Percentiles rank a stretch among this genome's conserved stretches.
These are phyloP conservation scores for Pluvialis apricaria DNA, from an alignment of 2,113 vertebrate genomes.

Conservation along the genomic window DNA sequence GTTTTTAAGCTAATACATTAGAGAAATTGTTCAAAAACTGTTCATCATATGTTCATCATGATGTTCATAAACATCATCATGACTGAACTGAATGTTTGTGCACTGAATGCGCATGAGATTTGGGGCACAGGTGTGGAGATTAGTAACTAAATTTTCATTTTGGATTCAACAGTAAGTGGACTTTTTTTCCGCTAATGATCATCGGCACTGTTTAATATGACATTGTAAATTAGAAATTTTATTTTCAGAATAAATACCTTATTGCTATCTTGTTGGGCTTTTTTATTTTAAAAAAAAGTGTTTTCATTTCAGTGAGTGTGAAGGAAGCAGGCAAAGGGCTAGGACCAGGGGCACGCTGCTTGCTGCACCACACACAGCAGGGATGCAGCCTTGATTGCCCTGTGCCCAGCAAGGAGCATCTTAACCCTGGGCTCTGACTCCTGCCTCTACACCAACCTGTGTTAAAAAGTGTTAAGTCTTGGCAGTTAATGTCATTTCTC, in stretches of 20 bases:
- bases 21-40: not conserved
- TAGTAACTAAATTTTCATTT: not conserved
- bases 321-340: not conserved
- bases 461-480: not conserved
- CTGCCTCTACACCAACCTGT: not conserved
- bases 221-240: not conserved
- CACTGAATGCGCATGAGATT: not conserved
- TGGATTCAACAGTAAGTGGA: not conserved
- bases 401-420: not conserved
- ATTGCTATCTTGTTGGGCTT: not conserved
- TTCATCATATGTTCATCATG: too few species aligned
- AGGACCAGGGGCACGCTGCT: fast-evolving
- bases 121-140: not conserved
- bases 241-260: not conserved
- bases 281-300: not conserved
- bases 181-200: not conserved
- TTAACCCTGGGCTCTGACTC: not conserved
- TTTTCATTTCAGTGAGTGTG: not conserved
- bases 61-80: not conserved
- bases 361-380: fast-evolving
- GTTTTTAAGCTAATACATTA: not conserved
- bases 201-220: not conserved
- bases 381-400: not conserved
- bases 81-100: not conserved
- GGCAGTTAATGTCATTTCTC: not conserved